phyloP scores from a whole-genome alignment of 2,797 vertebrate genomes.

The Melanotaenia nigrans region DNA sequence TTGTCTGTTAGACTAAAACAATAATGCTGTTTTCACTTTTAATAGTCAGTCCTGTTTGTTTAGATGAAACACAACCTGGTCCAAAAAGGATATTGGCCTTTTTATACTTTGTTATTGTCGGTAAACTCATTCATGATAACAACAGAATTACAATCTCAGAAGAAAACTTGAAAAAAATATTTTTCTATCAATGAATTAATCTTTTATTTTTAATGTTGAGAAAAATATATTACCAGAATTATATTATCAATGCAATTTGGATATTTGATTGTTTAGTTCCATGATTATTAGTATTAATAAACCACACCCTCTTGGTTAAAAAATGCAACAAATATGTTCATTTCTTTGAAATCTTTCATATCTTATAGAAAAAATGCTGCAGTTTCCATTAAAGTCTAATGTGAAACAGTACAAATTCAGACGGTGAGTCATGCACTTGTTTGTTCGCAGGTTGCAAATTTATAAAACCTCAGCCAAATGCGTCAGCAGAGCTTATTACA shows the following conservation, averaged over 20 bases:
- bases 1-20: conserved; percentile 37
- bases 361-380: background rate
- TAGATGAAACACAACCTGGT: background rate
- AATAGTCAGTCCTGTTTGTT: conserved; percentile 5
- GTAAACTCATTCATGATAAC: background rate
- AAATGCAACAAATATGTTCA: too few relatives aligned
- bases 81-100: too few relatives aligned
- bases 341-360: too few relatives aligned
- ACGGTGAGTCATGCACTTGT: background rate
- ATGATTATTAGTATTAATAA: background rate
- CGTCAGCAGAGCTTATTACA: background rate
- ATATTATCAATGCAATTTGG: too few relatives aligned
- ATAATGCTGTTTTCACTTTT: conserved; percentile 27
- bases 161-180: background rate
- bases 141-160: background rate
- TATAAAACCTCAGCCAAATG: background rate
- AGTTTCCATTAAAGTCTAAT: background rate
- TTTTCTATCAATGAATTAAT: background rate
- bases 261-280: background rate
- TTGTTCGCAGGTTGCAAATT: background rate
- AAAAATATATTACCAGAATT: background rate
- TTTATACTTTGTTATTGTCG: background rate
- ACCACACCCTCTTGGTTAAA: too few relatives aligned
- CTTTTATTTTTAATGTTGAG: background rate
- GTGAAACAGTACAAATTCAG: background rate